A percentile compares a stretch with the other conserved stretches of the same genome.
Evolutionary conservation across 2,113 vertebrate species (phyloP).

Genomic region (Elanus axillaris): DNA sequence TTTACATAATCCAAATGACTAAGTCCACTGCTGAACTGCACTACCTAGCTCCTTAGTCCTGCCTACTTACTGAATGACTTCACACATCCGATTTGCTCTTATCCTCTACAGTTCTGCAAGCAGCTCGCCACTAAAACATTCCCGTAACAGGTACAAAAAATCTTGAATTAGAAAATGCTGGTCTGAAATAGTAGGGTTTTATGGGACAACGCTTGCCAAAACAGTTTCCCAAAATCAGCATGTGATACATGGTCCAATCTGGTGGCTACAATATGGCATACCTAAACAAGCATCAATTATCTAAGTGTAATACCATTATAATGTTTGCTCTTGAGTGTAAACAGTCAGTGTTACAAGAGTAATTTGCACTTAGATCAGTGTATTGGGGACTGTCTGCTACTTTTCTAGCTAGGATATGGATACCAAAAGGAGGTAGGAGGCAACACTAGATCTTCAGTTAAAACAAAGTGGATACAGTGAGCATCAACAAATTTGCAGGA

Average conservation of each 20-base stretch:
- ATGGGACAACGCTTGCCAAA: neutral
- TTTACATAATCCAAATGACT: neutral
- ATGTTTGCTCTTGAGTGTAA: neutral
- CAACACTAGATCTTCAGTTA: neutral
- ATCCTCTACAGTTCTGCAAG: neutral
- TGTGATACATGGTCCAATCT: fast-evolving
- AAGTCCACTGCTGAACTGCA: neutral
- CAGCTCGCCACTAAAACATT: neutral
- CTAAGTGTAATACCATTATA: neutral
- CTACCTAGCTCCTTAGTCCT: neutral
- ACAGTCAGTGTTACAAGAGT: neutral
- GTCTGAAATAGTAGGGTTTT: neutral
- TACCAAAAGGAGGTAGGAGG: neutral
- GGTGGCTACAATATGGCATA: neutral
- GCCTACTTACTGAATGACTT: neutral
- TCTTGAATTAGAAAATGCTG: neutral
- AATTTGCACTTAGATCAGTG: neutral
- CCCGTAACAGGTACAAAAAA: neutral
- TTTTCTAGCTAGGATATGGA: neutral
- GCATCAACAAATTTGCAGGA: neutral
- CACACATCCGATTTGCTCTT: neutral
- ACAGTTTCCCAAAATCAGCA: neutral
- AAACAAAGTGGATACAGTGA: neutral
- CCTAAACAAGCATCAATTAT: neutral
- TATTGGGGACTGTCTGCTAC: neutral